Evolutionary conservation across 2,113 vertebrate genomes (phyloP).

Genomic region (Dinomys branickii): DNA sequence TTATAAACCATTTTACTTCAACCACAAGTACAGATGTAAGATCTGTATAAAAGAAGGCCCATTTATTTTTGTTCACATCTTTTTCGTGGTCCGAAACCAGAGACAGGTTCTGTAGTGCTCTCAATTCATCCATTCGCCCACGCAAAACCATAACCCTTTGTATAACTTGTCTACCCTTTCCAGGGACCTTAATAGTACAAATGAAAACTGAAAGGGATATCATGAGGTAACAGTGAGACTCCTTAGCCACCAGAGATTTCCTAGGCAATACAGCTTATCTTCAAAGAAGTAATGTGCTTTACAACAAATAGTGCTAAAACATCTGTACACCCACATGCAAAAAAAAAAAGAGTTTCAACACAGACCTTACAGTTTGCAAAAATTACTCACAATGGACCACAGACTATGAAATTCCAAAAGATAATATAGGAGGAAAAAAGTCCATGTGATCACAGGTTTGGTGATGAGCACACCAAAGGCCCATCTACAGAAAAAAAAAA

Average conservation of each 20-base stretch:
- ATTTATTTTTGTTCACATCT: background rate
- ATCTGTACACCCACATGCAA: background rate
- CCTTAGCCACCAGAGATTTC: background rate
- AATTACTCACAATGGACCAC: background rate
- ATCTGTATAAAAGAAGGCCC: background rate
- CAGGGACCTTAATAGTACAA: background rate
- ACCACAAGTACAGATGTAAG: background rate
- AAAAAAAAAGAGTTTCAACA: background rate
- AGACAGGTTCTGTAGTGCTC: background rate
- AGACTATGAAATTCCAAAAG: conserved; percentile 12
- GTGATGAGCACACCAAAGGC: background rate
- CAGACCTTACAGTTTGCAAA: background rate
- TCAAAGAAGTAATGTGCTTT: background rate
- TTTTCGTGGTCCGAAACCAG: background rate
- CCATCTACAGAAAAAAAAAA: background rate
- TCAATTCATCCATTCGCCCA: background rate
- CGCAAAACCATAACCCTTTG: background rate
- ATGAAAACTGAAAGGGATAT: background rate
- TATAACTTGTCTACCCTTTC: background rate
- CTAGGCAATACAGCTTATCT: background rate
- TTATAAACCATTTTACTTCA: background rate
- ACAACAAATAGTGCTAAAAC: background rate
- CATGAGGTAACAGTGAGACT: background rate
- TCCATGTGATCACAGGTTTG: background rate
- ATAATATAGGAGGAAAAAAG: background rate